Base-by-base conservation (phyloP, 2,797 vertebrate genomes). In the Argyrosomus regius region DNA sequence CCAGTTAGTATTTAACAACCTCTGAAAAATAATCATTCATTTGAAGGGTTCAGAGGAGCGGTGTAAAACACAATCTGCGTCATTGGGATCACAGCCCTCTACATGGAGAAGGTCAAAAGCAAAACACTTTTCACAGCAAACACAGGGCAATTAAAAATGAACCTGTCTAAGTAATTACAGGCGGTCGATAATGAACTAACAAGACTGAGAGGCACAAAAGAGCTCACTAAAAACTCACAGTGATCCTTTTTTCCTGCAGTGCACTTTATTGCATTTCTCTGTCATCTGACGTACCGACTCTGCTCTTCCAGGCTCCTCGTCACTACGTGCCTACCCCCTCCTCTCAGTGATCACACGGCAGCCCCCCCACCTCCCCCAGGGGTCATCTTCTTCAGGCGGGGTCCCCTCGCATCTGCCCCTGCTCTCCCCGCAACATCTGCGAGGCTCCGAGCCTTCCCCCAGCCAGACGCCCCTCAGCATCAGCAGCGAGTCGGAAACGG, bases 401-500 rank as follows among this genome's bases (percentile, higher is more conserved):
- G 77, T 87, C 28, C 87, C 89, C 60, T 79, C 89, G 5, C 97
- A 95, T 82, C 92, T 97, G 70, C 83, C 97, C 57, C 91, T 97
- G 2, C 85, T 96, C 5, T 94, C 96, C 35, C 91, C 94, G 1
- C 92, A 95, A 60, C 97, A 95, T 0, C 84, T 82, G 0, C 1
- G 87, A 0, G 90, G 93, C 31, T 80, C 91, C 0, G 87, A 90
- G 3, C 86, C 93, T 3, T 90, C 93, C 0, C 93, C 94, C 53
- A 94, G 94, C 0, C 97, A 97, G 94, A 89, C 94, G 0, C 91
- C 95, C 0, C 94, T 96, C 66, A 93, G 94, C 0, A 94, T 96
- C 90, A 98, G 98, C 96, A 99, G 98, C 0, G 98, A 99, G 90
- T 99, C 97, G 0, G 98, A 99, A 62, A 94, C 97, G 0, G 98